Conservation (phyloP, 2,888 invertebrate species). For the Ptychoptera albimana region DNA sequence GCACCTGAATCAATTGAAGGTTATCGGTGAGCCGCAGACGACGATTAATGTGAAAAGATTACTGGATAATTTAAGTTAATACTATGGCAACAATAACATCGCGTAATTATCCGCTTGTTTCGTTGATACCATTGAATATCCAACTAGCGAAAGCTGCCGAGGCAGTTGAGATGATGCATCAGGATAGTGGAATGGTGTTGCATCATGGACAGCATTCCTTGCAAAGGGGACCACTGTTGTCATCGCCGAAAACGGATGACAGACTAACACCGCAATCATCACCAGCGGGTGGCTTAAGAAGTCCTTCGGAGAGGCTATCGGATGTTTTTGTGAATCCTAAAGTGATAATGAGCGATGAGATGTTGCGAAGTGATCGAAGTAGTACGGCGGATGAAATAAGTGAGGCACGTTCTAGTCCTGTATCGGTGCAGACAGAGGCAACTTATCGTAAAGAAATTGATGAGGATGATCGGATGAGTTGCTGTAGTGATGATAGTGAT, state of each 20-base stretch:
- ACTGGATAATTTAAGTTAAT: background rate
- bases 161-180: background rate
- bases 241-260: background rate
- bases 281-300: background rate
- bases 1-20: background rate
- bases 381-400: slow-evolving; percentile 3
- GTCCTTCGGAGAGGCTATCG: too few species aligned
- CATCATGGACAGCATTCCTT: background rate
- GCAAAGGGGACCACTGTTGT: background rate
- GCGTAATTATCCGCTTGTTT: slow-evolving; percentile 10
- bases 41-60: background rate
- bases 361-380: background rate
- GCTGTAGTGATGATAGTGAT: slow-evolving; percentile 63
- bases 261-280: background rate
- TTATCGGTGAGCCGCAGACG: background rate
- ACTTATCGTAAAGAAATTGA: slow-evolving; percentile 12
- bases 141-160: too few species aligned
- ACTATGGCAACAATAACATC: slow-evolving; percentile 17
- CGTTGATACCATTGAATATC: slow-evolving; percentile 4
- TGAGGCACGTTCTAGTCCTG: slow-evolving; percentile 8
- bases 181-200: background rate
- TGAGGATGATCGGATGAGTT: slow-evolving; percentile 36
- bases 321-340: too few species aligned
- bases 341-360: background rate
- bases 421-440: slow-evolving; percentile 5